A percentile compares a stretch with the other conserved stretches of the same genome.
These are phyloP conservation scores for Ischnura elegans DNA, from an alignment of 2,888 invertebrate genomes.

Conservation along the genomic window DNA sequence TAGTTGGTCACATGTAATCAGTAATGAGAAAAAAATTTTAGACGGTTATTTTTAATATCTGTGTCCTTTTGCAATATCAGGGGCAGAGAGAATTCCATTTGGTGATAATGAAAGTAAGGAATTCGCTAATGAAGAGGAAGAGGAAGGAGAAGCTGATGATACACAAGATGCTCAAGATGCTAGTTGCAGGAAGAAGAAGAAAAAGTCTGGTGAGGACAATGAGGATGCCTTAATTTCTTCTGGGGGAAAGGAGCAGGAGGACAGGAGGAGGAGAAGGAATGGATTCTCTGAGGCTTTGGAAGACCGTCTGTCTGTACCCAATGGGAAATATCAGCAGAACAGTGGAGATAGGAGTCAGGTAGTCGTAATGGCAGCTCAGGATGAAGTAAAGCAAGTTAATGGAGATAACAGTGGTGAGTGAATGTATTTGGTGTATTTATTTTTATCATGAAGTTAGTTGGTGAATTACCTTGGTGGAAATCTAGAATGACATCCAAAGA, in stretches of 20 bases:
- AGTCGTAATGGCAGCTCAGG: slow-evolving; percentile 32
- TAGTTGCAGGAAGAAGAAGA: slow-evolving; percentile 43
- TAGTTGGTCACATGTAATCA: too few relatives aligned
- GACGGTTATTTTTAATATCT: not conserved
- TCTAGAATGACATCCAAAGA: too few relatives aligned
- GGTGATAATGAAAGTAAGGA: slow-evolving; percentile 26
- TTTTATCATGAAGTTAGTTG: too few relatives aligned
- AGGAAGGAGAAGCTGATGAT: slow-evolving; percentile 18
- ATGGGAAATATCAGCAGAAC: slow-evolving; percentile 41
- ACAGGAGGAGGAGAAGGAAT: slow-evolving; percentile 20
- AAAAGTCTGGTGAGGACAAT: not conserved
- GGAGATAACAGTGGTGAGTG: slow-evolving; percentile 49
- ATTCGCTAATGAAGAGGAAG: slow-evolving; percentile 44
- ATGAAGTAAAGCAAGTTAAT: slow-evolving; percentile 3
- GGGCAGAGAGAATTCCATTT: slow-evolving; percentile 1
- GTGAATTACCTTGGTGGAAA: too few relatives aligned
- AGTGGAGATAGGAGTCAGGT: not conserved
- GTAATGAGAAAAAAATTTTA: too few relatives aligned
- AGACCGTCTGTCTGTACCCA: slow-evolving; percentile 47
- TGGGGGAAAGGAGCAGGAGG: not conserved
- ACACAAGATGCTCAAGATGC: slow-evolving; percentile 19
- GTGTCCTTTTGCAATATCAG: not conserved
- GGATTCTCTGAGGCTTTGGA: slow-evolving; percentile 40
- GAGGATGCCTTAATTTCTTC: not conserved
- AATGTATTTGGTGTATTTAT: too few relatives aligned